A percentile compares a stretch with the other conserved stretches of the same genome.
phyloP scores from a whole-genome alignment of 2,113 vertebrate species.

The Brienomyrus longianalis region DNA sequence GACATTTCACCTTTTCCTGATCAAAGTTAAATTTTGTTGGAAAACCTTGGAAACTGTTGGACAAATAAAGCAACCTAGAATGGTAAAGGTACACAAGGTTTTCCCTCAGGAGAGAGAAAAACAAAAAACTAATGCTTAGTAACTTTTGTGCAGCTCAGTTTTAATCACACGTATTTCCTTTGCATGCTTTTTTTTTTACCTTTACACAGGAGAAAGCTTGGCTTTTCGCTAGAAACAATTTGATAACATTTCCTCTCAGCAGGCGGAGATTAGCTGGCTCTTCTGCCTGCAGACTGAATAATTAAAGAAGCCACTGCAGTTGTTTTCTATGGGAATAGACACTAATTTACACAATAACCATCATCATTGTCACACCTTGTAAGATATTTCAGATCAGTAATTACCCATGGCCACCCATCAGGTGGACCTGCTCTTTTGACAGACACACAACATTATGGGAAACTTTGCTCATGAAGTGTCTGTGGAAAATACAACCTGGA shows the following conservation, averaged over 20 bases:
- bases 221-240: slow-evolving; percentile 7
- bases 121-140: background rate
- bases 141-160: no score
- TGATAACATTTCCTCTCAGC: slow-evolving; percentile 18
- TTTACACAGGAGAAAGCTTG: background rate
- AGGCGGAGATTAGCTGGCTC: slow-evolving; percentile 14
- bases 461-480: background rate
- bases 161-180: background rate
- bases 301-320: slow-evolving; percentile 18
- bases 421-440: background rate
- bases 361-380: background rate
- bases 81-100: background rate
- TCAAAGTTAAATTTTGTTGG: background rate
- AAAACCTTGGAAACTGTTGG: background rate
- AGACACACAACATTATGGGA: background rate
- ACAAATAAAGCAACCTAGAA: background rate
- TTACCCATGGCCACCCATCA: background rate
- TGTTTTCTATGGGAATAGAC: background rate
- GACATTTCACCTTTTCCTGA: background rate
- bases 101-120: background rate
- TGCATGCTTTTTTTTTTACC: background rate
- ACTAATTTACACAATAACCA: background rate
- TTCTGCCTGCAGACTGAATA: slow-evolving; percentile 23
- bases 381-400: background rate
- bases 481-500: background rate